Base-by-base conservation (phyloP, 2,888 invertebrate species). In the Idaea biselata region DNA sequence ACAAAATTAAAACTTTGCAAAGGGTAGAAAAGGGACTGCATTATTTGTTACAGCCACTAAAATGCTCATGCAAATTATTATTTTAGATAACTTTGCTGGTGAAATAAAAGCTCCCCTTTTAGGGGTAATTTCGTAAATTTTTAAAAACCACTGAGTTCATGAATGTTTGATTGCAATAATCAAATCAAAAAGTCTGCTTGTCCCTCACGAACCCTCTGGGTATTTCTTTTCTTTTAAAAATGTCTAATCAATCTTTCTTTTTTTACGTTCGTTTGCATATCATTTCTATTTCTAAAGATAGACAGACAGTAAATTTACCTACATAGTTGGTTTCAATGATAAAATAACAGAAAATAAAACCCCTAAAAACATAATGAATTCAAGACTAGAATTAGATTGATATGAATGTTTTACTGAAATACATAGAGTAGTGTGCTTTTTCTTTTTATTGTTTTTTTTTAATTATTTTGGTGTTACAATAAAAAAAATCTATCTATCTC, bases 1-100 rank as follows among this genome's bases (percentile, higher is more conserved):
- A 89, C 87, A 87, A 82, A 86, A 87, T 90, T 88, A 86, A 89
- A 90, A 89, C 84, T 88, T 89, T 81, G 76, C 79, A 82, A 82
- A 83, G 44, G 44, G 81, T 81, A 80, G 75, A 69, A 64, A 25
- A 77, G 79, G 78, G 77, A 14, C 44, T 44, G 44, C 44, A 44
- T 44, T 44, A 44, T 44, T 44, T 44, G 44, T 44, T 44, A 44
- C 14, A 44, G 44, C 11, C 8, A 44, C 44, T 44, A 44, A 44
- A 44, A 44, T 44, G 8, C 44, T 44, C 44, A 14, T 44, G 5
- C 44, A 44, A 44, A 44, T 44, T 44, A 44, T 14, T 14, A 44
- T 44, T 14, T 44, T 44, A 44, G 8, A 44, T 14, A 56, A 18
- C 18, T 56, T 56, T 56, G 18, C 8, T 18, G 56, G 56, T n/a